Evolutionary conservation across 2,797 vertebrate genomes (phyloP).

Genomic region (Okamejei kenojei): DNA sequence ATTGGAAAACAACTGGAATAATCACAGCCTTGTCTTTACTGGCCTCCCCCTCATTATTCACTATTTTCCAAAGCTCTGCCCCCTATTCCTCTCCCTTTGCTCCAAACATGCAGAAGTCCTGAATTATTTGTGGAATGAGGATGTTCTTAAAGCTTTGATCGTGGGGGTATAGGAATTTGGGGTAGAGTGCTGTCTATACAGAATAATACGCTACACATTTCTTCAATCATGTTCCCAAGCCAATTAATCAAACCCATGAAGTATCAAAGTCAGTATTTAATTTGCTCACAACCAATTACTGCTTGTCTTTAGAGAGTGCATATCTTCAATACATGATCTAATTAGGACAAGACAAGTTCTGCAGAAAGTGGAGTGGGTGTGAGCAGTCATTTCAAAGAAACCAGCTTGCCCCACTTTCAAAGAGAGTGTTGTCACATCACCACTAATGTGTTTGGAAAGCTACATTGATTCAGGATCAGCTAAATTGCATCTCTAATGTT

Average conservation of each 20-base stretch:
- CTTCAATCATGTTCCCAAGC: neutral
- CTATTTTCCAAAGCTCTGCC: no score
- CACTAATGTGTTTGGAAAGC: neutral
- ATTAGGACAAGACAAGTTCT: neutral
- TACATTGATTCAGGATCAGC: neutral
- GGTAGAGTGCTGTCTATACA: no score
- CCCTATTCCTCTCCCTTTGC: neutral
- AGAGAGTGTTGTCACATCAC: neutral
- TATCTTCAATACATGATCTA: neutral
- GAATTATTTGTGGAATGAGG: no score
- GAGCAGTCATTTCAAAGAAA: no score
- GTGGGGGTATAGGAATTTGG: no score
- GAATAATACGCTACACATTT: neutral
- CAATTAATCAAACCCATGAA: neutral
- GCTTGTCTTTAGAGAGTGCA: neutral
- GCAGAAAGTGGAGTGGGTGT: neutral
- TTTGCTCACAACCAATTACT: neutral
- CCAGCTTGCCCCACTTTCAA: neutral
- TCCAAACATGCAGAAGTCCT: neutral
- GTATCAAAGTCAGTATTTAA: neutral
- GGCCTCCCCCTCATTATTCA: neutral
- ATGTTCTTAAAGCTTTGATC: no score
- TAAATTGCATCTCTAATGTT: neutral
- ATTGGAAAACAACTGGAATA: neutral
- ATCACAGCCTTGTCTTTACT: neutral